phyloP scores from a whole-genome alignment of 2,888 invertebrate genomes.

The Chloromyia formosa region DNA sequence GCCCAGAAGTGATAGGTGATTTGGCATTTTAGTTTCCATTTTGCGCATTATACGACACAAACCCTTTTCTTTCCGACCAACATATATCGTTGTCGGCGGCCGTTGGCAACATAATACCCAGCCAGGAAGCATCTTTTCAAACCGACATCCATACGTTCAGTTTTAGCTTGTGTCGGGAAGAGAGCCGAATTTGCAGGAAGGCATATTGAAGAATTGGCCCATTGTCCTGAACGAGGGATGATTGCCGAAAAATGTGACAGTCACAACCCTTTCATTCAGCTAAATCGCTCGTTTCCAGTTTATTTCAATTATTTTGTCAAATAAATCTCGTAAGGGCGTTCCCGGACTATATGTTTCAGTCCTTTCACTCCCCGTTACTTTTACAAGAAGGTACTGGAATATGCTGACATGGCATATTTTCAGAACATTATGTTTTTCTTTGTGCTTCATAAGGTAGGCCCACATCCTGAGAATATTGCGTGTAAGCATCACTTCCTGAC shows the following conservation, averaged over 20 bases:
- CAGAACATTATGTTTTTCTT: constrained; percentile 9
- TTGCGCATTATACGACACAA: not conserved
- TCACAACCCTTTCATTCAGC: constrained; percentile 45
- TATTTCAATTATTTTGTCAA: constrained; percentile 50
- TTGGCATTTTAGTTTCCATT: constrained; percentile 24
- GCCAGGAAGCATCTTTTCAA: constrained; percentile 15
- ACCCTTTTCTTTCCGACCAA: constrained; percentile 23
- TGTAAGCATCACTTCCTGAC: not conserved
- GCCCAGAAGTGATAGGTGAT: constrained; percentile 34
- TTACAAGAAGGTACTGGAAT: too few relatives aligned
- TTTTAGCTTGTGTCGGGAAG: too few relatives aligned
- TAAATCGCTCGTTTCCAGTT: constrained; percentile 48
- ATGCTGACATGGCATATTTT: not conserved
- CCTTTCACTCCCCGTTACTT: too few relatives aligned
- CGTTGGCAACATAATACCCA: not conserved
- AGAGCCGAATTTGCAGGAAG: too few relatives aligned
- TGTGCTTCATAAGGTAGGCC: not conserved
- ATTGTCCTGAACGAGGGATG: constrained; percentile 36
- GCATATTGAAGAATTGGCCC: constrained; percentile 46
- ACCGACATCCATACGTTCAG: not conserved
- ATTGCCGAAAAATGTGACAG: constrained; percentile 47
- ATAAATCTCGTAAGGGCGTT: constrained; percentile 46
- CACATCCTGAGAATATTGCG: constrained; percentile 33
- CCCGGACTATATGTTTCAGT: too few relatives aligned
- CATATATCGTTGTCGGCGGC: not conserved